Conservation (phyloP, 1,140 invertebrate genomes). For the Scylla paramamosain region DNA sequence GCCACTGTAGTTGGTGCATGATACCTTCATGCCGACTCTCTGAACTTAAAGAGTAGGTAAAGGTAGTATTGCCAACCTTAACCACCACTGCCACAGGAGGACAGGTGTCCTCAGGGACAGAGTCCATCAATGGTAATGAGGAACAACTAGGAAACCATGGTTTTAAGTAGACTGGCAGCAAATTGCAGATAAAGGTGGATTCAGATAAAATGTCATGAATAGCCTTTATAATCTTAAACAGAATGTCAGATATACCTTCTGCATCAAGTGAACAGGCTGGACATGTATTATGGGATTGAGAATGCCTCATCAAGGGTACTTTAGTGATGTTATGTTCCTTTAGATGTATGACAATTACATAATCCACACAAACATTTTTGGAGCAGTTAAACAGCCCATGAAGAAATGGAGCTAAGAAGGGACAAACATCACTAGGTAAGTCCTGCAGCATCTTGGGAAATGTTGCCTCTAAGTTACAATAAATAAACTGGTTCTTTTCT, state of each 20-base stretch:
- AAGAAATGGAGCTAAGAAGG: constrained; percentile 51
- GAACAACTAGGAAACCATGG: not conserved
- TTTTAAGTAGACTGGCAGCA: constrained; percentile 12
- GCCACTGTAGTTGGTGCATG: constrained; percentile 33
- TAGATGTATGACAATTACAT: constrained; percentile 42
- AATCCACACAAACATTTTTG: not conserved
- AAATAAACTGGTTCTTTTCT: not conserved
- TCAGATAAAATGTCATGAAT: not conserved
- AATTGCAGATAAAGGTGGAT: constrained; percentile 18
- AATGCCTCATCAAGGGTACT: constrained; percentile 38
- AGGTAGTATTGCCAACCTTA: not conserved
- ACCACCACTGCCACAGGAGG: constrained; percentile 30
- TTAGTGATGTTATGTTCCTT: constrained; percentile 26
- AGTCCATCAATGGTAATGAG: not conserved
- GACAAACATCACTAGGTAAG: constrained; percentile 35
- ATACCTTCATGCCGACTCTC: not conserved
- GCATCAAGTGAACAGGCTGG: not conserved
- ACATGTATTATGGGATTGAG: not conserved
- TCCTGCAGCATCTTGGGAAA: constrained; percentile 43
- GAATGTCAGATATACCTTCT: not conserved
- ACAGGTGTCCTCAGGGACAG: not conserved
- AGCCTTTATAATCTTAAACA: constrained; percentile 33
- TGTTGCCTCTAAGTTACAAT: constrained; percentile 55
- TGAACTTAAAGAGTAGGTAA: constrained; percentile 17
- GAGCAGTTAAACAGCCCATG: constrained; percentile 40